Conservation (phyloP, 2,888 invertebrate species). For the Eucera pruinosa region DNA sequence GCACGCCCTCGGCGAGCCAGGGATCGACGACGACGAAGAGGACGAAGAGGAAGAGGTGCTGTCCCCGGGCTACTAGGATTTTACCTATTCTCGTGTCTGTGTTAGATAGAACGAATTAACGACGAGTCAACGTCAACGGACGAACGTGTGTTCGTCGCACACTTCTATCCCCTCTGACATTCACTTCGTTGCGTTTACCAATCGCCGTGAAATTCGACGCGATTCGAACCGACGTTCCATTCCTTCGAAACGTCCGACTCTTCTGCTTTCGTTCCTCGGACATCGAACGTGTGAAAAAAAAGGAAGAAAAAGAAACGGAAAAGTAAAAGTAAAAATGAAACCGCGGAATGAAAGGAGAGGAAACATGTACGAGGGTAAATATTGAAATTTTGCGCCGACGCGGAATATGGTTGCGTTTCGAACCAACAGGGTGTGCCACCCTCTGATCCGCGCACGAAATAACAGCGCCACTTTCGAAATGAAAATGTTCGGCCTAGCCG, state of each 20-base stretch:
- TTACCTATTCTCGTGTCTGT: constrained; percentile 63
- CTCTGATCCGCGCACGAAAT: neutral
- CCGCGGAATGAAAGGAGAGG: neutral
- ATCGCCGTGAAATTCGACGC: neutral
- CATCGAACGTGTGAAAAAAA: neutral
- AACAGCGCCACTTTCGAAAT: constrained; percentile 4
- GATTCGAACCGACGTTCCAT: neutral
- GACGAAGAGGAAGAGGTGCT: constrained; percentile 89
- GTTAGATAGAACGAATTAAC: constrained; percentile 68
- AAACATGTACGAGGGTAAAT: neutral
- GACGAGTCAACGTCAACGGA: constrained; percentile 34
- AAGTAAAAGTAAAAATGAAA: neutral
- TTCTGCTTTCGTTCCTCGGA: neutral
- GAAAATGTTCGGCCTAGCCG: neutral
- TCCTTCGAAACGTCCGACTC: neutral
- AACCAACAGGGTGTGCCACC: constrained; percentile 30
- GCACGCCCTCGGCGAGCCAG: constrained; percentile 93
- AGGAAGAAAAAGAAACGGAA: neutral
- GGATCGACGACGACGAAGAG: constrained; percentile 89
- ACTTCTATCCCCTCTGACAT: constrained; percentile 54
- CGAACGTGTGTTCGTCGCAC: constrained; percentile 32
- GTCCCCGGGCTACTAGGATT: constrained; percentile 78
- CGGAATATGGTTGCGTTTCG: constrained; percentile 33
- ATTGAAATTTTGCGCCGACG: constrained; percentile 41
- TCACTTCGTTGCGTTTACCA: constrained; percentile 35